Percentiles rank a stretch among this genome's conserved stretches.
phyloP scores from a whole-genome alignment of 92 coral and sea anemone genomes.

The Pocillopora grandis region DNA sequence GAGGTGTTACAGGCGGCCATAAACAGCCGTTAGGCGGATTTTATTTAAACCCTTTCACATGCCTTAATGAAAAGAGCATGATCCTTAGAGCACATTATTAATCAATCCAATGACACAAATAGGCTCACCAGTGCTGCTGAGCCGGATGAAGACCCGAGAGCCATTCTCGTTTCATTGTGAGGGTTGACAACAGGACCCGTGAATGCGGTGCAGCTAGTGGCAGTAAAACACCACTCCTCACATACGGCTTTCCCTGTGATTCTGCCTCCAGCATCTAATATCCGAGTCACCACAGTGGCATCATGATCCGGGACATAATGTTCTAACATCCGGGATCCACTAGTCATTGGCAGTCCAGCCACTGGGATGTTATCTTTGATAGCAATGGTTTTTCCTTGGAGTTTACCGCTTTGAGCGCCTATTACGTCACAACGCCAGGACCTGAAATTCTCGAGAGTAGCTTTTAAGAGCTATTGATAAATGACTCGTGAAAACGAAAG shows the following conservation, averaged over 20 bases:
- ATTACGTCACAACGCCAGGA: constrained; percentile 43
- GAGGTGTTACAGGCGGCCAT: too few relatives aligned
- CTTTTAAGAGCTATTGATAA: too few relatives aligned
- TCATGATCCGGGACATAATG: constrained; percentile 57
- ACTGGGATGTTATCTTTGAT: constrained; percentile 50
- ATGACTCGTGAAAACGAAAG: too few relatives aligned
- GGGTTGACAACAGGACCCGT: constrained; percentile 51
- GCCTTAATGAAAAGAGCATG: too few relatives aligned
- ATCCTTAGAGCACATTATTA: too few relatives aligned
- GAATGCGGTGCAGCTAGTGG: constrained; percentile 38
- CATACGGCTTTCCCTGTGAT: constrained; percentile 60
- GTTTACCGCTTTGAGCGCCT: constrained; percentile 50
- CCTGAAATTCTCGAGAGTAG: constrained; percentile 3
- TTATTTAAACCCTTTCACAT: too few relatives aligned
- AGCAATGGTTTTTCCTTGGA: constrained; percentile 43
- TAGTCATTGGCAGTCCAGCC: constrained; percentile 55
- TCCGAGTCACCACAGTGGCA: constrained; percentile 54
- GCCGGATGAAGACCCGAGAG: constrained; percentile 61
- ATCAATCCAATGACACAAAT: neutral
- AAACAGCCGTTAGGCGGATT: too few relatives aligned
- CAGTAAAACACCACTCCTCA: constrained; percentile 47
- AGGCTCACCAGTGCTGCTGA: constrained; percentile 49
- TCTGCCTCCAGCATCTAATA: constrained; percentile 51
- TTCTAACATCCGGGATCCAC: constrained; percentile 49
- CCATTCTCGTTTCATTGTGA: constrained; percentile 44